These are phyloP conservation scores for Synanthedon andrenaeformis DNA, from an alignment of 2,888 invertebrate species.

Conservation along the genomic window DNA sequence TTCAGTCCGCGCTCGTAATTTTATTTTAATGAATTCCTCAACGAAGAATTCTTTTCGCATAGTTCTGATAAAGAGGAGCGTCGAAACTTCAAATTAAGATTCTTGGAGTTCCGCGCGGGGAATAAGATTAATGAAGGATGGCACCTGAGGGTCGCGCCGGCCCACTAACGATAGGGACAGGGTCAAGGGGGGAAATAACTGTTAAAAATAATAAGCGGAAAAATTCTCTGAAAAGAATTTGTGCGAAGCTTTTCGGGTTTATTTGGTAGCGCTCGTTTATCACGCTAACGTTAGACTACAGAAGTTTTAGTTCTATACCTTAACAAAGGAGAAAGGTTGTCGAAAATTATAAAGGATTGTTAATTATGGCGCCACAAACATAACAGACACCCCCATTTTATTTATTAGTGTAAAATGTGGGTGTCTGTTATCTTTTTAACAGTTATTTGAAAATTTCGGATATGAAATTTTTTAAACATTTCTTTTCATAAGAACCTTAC, in stretches of 20 bases:
- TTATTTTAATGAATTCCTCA: conserved; percentile 57
- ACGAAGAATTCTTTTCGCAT: conserved; percentile 61
- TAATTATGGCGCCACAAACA: no score
- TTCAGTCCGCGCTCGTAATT: conserved; percentile 15
- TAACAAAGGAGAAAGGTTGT: neutral
- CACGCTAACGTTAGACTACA: neutral
- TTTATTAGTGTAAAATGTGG: no score
- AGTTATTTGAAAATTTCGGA: no score
- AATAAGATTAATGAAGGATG: conserved; percentile 67
- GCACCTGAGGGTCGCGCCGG: conserved; percentile 38
- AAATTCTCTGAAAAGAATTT: conserved; percentile 13
- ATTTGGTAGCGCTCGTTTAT: neutral
- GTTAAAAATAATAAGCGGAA: conserved; percentile 47
- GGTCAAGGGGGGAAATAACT: conserved; percentile 41
- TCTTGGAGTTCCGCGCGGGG: conserved; percentile 59
- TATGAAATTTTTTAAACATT: no score
- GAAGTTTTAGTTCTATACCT: neutral
- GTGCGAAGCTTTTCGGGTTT: neutral
- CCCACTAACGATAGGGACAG: conserved; percentile 41
- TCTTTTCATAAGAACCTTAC: no score
- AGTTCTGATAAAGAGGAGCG: conserved; percentile 65
- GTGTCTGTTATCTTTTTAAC: no score
- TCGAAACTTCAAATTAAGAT: conserved; percentile 70
- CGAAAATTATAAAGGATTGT: no score
- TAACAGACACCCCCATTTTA: no score